phyloP scores from a whole-genome alignment of 1,140 invertebrate genomes.

The Tribolium madens region DNA sequence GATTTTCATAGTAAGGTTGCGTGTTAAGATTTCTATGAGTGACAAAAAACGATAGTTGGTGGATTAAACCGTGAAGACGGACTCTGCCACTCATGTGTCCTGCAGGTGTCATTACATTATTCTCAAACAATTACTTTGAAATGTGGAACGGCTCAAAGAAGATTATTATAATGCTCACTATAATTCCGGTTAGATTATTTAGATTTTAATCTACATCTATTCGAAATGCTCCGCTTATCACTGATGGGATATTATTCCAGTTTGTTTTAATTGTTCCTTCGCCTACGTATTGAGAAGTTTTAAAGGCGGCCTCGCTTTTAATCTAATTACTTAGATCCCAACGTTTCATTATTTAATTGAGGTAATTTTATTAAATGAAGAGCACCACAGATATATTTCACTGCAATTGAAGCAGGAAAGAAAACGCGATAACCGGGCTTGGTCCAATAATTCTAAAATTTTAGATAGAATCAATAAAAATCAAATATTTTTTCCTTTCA shows the following conservation, averaged over 20 bases:
- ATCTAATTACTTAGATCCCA: slow-evolving; percentile 32
- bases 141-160: slow-evolving; percentile 27
- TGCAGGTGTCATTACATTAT: slow-evolving; percentile 43
- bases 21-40: background rate
- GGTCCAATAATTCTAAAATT: background rate
- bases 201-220: slow-evolving; percentile 40
- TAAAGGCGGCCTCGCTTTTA: slow-evolving; percentile 9
- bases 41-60: background rate
- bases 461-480: too few species aligned
- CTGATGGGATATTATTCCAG: slow-evolving; percentile 9
- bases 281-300: slow-evolving; percentile 27
- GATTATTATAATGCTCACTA: slow-evolving; percentile 35
- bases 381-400: slow-evolving; percentile 18
- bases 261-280: slow-evolving; percentile 18
- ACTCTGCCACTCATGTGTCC: slow-evolving; percentile 40
- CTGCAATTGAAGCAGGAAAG: background rate
- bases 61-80: slow-evolving; percentile 17
- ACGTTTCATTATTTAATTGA: slow-evolving; percentile 28
- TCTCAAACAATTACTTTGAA: slow-evolving; percentile 36
- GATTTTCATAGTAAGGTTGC: background rate
- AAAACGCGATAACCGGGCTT: background rate
- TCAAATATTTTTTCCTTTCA: too few species aligned
- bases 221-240: slow-evolving; percentile 13
- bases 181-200: slow-evolving; percentile 35
- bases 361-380: slow-evolving; percentile 27